These are phyloP conservation scores for Leptosomus discolor DNA, from an alignment of 2,113 vertebrate species.

Conservation along the genomic window DNA sequence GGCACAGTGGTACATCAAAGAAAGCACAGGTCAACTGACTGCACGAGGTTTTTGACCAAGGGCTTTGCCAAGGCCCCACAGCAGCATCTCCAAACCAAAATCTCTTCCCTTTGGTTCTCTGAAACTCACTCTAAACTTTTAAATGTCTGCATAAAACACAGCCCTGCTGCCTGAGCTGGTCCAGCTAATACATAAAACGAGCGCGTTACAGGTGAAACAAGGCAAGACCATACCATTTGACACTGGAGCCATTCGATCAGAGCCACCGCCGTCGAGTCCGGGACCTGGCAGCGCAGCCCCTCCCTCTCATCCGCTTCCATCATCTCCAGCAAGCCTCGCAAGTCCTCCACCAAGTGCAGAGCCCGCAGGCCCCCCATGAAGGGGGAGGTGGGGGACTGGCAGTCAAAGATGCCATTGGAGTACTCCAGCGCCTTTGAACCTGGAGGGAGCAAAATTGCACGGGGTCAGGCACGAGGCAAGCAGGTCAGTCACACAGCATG, in stretches of 20 bases:
- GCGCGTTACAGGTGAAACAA: fast-evolving
- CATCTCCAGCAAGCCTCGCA: slow-evolving; percentile 87
- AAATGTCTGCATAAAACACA: not conserved
- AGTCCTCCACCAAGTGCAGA: slow-evolving; percentile 90
- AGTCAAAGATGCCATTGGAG: slow-evolving; percentile 93
- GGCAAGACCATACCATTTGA: slow-evolving; percentile 79
- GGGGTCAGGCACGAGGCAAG: not conserved
- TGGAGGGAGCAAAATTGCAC: not conserved
- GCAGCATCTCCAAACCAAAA: not conserved
- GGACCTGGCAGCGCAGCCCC: slow-evolving; percentile 89
- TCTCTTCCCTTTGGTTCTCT: not conserved
- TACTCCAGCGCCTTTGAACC: slow-evolving; percentile 96
- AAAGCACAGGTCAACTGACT: not conserved
- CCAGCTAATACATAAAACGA: fast-evolving
- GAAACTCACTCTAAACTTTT: not conserved
- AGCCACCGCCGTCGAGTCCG: slow-evolving; percentile 85
- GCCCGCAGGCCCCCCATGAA: slow-evolving; percentile 90
- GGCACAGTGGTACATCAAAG: not conserved
- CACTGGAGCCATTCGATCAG: slow-evolving; percentile 91
- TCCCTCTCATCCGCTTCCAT: slow-evolving; percentile 93
- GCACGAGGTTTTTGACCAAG: not conserved
- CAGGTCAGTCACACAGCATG: not conserved
- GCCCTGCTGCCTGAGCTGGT: not conserved
- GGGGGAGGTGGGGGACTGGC: slow-evolving; percentile 94
- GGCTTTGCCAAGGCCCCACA: not conserved